A percentile compares a stretch with the other conserved stretches of the same genome.
These are phyloP conservation scores for Chrysolina haemoptera DNA, from an alignment of 2,888 invertebrate genomes.

Conservation along the genomic window DNA sequence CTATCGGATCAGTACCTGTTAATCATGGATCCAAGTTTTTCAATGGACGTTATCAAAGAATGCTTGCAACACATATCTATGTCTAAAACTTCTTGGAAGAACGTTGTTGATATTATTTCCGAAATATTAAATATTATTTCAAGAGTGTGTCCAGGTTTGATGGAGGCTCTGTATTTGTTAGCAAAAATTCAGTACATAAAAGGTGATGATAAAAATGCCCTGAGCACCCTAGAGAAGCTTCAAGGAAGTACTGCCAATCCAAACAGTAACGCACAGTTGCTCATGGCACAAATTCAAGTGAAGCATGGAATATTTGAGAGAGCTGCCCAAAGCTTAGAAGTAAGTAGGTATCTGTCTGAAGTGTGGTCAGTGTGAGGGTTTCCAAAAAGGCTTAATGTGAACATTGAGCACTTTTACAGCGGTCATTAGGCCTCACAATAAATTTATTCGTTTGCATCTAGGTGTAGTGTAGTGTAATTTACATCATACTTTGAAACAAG, in stretches of 20 bases:
- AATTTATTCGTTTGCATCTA: no score
- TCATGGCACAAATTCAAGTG: constrained; percentile 89
- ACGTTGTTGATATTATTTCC: constrained; percentile 30
- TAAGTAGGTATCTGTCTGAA: constrained; percentile 59
- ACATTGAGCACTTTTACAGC: no score
- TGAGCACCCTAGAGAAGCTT: constrained; percentile 80
- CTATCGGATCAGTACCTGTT: constrained; percentile 84
- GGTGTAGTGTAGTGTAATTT: no score
- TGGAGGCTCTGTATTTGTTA: constrained; percentile 77
- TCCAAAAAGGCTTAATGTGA: no score
- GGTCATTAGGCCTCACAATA: no score
- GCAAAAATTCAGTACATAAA: constrained; percentile 87
- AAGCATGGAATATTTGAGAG: constrained; percentile 79
- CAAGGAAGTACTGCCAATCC: constrained; percentile 83
- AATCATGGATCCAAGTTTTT: constrained; percentile 87
- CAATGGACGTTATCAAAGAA: constrained; percentile 84
- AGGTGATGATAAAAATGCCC: constrained; percentile 83
- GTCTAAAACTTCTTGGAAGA: constrained; percentile 38
- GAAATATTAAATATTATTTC: constrained; percentile 79
- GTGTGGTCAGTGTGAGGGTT: no score
- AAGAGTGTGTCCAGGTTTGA: constrained; percentile 87
- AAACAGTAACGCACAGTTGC: constrained; percentile 86
- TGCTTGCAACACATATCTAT: constrained; percentile 81
- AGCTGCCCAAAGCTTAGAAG: constrained; percentile 90
- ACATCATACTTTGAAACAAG: no score